A percentile compares a stretch with the other conserved stretches of the same genome.
Evolutionary conservation across 2,888 invertebrate species (phyloP).

Genomic region (Ochropacha duplaris): DNA sequence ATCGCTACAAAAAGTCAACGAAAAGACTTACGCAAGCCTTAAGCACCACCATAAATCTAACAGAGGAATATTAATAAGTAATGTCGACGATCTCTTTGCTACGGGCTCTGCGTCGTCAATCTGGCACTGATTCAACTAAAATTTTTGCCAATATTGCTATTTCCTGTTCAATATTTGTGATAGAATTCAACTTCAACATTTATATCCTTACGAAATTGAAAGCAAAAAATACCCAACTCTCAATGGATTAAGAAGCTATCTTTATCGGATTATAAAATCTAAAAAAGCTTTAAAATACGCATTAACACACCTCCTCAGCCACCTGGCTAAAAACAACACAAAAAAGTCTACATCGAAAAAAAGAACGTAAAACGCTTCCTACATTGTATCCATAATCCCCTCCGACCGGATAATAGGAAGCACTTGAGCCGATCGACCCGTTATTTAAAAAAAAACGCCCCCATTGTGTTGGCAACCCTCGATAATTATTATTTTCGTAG

Average conservation of each 20-base stretch:
- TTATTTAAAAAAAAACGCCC: conserved; percentile 65
- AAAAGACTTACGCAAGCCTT: no score
- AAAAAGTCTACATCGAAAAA: conserved; percentile 40
- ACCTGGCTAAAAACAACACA: conserved; percentile 63
- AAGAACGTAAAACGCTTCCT: conserved; percentile 51
- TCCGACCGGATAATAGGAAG: conserved; percentile 72
- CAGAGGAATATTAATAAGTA: no score
- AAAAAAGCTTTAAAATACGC: conserved; percentile 60
- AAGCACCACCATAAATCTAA: no score
- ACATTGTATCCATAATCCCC: conserved; percentile 76
- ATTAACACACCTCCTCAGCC: conserved; percentile 71
- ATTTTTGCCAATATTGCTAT: no score
- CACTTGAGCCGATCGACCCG: conserved; percentile 79
- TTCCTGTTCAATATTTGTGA: no score
- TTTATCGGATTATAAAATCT: conserved; percentile 62
- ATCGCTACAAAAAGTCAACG: no score
- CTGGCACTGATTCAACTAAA: no score
- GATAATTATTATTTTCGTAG: conserved; percentile 83
- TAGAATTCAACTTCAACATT: not conserved
- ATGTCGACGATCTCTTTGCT: no score
- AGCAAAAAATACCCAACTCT: conserved; percentile 30
- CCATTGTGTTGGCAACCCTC: conserved; percentile 73
- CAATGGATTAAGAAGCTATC: conserved; percentile 39
- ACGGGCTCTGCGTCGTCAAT: no score
- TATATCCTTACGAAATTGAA: conserved; percentile 15